Conservation (phyloP, 2,888 invertebrate genomes). For the Callyntrura sp. region DNA sequence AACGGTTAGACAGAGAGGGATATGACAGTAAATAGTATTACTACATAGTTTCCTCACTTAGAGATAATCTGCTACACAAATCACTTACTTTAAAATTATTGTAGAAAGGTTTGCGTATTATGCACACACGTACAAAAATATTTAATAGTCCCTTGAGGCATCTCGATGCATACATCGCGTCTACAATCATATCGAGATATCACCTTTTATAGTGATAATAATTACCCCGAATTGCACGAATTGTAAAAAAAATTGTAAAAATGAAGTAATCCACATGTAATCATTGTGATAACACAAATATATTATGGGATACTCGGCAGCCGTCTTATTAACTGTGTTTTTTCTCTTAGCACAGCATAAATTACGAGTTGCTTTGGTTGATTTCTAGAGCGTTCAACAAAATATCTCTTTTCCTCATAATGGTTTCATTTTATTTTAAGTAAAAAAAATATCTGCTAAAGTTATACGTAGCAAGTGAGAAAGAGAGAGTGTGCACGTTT, state of each 20-base stretch:
- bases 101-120: background rate
- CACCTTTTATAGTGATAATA: slow-evolving; percentile 51
- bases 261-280: background rate
- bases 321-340: slow-evolving; percentile 25
- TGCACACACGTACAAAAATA: background rate
- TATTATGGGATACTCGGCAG: slow-evolving; percentile 33
- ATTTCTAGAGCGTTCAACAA: background rate
- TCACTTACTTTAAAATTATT: too few relatives aligned
- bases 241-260: background rate
- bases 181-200: background rate
- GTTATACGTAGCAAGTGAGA: background rate
- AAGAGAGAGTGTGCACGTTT: slow-evolving; percentile 8
- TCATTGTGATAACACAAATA: background rate
- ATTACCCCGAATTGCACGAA: slow-evolving; percentile 14
- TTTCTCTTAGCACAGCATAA: slow-evolving; percentile 51
- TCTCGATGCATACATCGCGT: too few relatives aligned
- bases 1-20: background rate
- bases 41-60: background rate
- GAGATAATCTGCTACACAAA: background rate
- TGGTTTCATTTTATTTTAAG: background rate
- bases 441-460: background rate
- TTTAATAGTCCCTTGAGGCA: too few relatives aligned
- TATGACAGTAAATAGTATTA: too few relatives aligned
- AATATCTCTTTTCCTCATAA: too few relatives aligned
- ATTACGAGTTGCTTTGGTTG: slow-evolving; percentile 40